These are phyloP conservation scores for Blastobasis adustella DNA, from an alignment of 2,888 invertebrate genomes.

Conservation along the genomic window DNA sequence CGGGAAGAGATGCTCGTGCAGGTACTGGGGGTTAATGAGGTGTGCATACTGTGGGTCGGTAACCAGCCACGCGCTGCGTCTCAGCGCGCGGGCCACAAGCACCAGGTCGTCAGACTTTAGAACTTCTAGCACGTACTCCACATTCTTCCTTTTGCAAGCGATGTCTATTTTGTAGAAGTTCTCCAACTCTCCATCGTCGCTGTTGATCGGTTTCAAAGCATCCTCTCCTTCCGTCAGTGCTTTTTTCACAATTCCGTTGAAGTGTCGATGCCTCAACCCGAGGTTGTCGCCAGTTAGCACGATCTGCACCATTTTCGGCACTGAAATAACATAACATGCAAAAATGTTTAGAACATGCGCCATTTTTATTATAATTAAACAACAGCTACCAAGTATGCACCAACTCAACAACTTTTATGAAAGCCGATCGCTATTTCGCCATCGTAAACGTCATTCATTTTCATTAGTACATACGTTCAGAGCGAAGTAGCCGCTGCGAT, in stretches of 20 bases:
- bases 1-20: slow-evolving; percentile 37
- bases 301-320: slow-evolving; percentile 32
- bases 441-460: too few relatives aligned
- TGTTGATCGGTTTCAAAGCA: slow-evolving; percentile 16
- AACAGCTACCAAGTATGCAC: too few relatives aligned
- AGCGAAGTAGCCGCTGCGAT: too few relatives aligned
- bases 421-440: too few relatives aligned
- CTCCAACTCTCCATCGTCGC: slow-evolving; percentile 26
- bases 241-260: slow-evolving; percentile 18
- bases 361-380: too few relatives aligned
- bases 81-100: slow-evolving; percentile 47
- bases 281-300: slow-evolving; percentile 30
- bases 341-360: too few relatives aligned
- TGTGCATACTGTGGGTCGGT: slow-evolving; percentile 40
- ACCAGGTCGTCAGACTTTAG: slow-evolving; percentile 41
- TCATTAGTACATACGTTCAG: too few relatives aligned
- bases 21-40: slow-evolving; percentile 47
- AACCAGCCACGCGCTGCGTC: slow-evolving; percentile 43
- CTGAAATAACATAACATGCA: too few relatives aligned
- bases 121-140: slow-evolving; percentile 32
- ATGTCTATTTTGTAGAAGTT: slow-evolving; percentile 42
- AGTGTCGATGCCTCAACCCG: slow-evolving; percentile 26
- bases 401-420: too few relatives aligned
- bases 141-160: slow-evolving; percentile 29
- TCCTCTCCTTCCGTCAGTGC: slow-evolving; percentile 10